phyloP scores from a whole-genome alignment of 1,140 invertebrate species.

The Ectropis grisescens region DNA sequence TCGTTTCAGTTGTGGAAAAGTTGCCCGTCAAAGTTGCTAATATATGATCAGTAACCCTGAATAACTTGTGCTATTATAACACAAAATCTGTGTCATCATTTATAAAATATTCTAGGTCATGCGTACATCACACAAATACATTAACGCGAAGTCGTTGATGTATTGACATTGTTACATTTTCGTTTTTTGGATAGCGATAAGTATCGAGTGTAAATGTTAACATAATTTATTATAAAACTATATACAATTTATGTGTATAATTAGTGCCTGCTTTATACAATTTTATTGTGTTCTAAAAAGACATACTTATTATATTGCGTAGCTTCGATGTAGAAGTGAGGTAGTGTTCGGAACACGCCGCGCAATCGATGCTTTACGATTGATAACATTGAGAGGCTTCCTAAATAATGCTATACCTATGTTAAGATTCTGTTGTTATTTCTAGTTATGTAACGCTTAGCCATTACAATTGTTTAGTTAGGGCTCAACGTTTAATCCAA shows the following conservation, averaged over 20 bases:
- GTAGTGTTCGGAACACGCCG: conserved; percentile 54
- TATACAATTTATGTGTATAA: conserved; percentile 54
- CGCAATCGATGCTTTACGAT: conserved; percentile 34
- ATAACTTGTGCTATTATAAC: no score
- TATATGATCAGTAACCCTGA: no score
- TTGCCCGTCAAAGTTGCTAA: no score
- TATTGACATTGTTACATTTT: conserved; percentile 38
- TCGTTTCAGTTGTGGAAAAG: no score
- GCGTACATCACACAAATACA: conserved; percentile 27
- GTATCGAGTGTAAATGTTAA: conserved; percentile 54
- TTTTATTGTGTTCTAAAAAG: conserved; percentile 53
- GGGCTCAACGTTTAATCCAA: no score
- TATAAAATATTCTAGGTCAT: conserved; percentile 19
- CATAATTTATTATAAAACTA: conserved; percentile 64
- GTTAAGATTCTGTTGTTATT: conserved; percentile 66
- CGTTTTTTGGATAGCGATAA: conserved; percentile 49
- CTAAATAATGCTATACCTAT: conserved; percentile 61
- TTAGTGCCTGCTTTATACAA: conserved; percentile 65
- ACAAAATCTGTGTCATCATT: no score
- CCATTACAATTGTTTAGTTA: conserved; percentile 60
- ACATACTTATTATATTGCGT: conserved; percentile 65
- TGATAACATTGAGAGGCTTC: conserved; percentile 58
- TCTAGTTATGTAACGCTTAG: conserved; percentile 65
- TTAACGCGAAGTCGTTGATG: not conserved
- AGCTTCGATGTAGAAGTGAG: conserved; percentile 23